Percentiles rank a stretch among this genome's conserved stretches.
phyloP scores from a whole-genome alignment of 2,888 invertebrate genomes.

The Phengaris alcon region DNA sequence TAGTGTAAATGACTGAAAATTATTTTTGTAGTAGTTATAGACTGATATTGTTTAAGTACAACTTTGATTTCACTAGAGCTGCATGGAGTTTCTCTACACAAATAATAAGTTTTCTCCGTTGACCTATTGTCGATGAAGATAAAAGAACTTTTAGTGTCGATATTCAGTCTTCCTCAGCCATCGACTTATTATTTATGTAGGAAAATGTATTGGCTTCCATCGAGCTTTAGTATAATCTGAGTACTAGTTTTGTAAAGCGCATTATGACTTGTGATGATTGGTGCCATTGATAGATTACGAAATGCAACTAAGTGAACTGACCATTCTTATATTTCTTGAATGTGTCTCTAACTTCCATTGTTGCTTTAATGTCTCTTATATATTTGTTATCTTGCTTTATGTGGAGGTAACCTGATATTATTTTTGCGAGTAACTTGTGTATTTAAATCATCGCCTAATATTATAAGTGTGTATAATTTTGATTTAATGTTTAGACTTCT shows the following conservation, averaged over 20 bases:
- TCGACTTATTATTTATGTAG: slow-evolving; percentile 19
- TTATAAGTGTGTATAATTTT: background rate
- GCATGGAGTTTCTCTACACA: slow-evolving; percentile 26
- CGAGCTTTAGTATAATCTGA: slow-evolving; percentile 39
- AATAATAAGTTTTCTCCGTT: slow-evolving; percentile 26
- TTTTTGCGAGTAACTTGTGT: slow-evolving; percentile 6
- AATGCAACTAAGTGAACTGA: slow-evolving; percentile 62
- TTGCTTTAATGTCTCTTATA: slow-evolving; percentile 53
- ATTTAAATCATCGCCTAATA: slow-evolving; percentile 6
- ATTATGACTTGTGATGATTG: slow-evolving; percentile 78
- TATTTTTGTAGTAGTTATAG: slow-evolving; percentile 79
- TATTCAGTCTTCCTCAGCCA: slow-evolving; percentile 11
- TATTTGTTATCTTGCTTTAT: slow-evolving; percentile 39
- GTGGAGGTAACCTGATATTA: slow-evolving; percentile 35
- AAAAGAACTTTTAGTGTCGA: background rate
- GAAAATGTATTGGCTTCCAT: slow-evolving; percentile 24
- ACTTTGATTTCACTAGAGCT: slow-evolving; percentile 41
- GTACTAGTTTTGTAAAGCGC: slow-evolving; percentile 57
- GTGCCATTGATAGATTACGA: slow-evolving; percentile 78
- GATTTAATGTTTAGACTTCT: background rate
- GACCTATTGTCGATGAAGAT: background rate
- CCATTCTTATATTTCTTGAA: slow-evolving; percentile 60
- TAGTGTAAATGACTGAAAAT: slow-evolving; percentile 77
- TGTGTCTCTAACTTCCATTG: slow-evolving; percentile 70
- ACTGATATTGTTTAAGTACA: slow-evolving; percentile 73